A percentile compares a stretch with the other conserved stretches of the same genome.
Conservation (phyloP, 2,797 vertebrate genomes). For the Chelonia mydas region DNA sequence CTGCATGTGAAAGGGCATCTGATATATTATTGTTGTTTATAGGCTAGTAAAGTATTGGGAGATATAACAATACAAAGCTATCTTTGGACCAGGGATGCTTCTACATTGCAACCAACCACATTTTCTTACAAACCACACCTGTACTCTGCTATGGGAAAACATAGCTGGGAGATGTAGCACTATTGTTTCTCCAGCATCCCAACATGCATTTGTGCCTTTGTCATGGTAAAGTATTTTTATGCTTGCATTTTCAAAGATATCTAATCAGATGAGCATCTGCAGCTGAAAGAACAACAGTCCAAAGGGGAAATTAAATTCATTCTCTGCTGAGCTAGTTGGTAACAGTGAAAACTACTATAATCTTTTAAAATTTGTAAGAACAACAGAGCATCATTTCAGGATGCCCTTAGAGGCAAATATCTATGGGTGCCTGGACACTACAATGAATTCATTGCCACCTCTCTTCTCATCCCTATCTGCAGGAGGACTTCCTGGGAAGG, state of each 20-base stretch:
- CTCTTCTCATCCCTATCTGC: background rate
- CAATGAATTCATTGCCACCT: background rate
- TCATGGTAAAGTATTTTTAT: background rate
- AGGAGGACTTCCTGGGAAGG: background rate
- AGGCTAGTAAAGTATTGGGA: background rate
- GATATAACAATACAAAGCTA: background rate
- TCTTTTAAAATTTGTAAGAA: background rate
- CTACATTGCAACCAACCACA: background rate
- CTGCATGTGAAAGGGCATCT: background rate
- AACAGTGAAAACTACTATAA: background rate
- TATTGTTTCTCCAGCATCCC: background rate
- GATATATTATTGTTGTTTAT: background rate
- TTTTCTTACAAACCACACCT: background rate
- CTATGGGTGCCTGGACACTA: background rate
- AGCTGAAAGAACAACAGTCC: background rate
- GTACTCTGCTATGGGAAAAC: background rate
- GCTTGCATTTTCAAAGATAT: background rate
- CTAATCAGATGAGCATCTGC: background rate
- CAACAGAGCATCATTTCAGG: background rate
- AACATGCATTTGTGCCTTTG: background rate
- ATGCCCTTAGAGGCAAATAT: background rate
- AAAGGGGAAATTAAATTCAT: background rate
- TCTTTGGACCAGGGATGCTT: background rate
- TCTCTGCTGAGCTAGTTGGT: background rate
- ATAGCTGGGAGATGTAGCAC: background rate